Conservation (phyloP, 2,113 vertebrate species). For the Athene cunicularia region DNA sequence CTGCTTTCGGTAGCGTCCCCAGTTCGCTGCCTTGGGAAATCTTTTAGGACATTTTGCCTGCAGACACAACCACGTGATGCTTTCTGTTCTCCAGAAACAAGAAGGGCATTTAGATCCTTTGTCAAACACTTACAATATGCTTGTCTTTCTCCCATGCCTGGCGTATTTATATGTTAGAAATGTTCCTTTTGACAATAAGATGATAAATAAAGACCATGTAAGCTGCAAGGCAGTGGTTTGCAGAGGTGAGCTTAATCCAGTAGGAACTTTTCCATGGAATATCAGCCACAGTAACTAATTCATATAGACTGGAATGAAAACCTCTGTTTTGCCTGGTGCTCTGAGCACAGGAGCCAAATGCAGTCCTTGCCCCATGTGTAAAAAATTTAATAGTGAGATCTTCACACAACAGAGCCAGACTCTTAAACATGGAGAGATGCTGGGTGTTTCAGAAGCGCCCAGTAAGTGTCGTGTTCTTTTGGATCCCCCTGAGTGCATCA, state of each 20-base stretch:
- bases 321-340: background rate
- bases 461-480: background rate
- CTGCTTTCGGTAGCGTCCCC: background rate
- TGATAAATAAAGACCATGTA: background rate
- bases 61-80: background rate
- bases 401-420: background rate
- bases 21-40: background rate
- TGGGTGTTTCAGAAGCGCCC: background rate
- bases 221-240: background rate
- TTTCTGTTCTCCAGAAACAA: constrained; percentile 6
- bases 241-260: background rate
- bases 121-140: background rate
- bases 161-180: background rate
- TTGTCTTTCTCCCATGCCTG: background rate
- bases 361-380: background rate
- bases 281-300: background rate
- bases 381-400: background rate
- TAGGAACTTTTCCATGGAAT: background rate
- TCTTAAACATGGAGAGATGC: background rate
- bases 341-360: background rate
- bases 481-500: background rate
- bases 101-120: background rate
- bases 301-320: background rate
- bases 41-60: background rate
- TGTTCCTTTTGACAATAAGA: background rate